Percentiles rank a stretch among this genome's conserved stretches.
Conservation (phyloP, 64 coral and sea anemone species). For the Catalaphyllia jardinei region DNA sequence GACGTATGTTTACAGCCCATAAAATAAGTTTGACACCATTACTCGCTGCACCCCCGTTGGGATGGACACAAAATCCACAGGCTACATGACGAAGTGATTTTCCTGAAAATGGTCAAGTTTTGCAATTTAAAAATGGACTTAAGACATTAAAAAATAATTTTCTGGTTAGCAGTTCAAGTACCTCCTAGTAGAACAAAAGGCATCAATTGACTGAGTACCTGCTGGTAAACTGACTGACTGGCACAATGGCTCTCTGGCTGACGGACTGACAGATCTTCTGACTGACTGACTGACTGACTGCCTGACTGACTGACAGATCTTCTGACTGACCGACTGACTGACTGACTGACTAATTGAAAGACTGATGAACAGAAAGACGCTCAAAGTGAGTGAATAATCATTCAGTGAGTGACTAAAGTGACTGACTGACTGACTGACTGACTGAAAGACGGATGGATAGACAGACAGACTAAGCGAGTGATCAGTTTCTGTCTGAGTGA, state of each 20-base stretch:
- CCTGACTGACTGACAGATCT: neutral
- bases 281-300: no score
- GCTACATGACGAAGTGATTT: conserved; percentile 43
- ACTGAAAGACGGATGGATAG: no score
- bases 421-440: no score
- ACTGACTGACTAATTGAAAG: neutral
- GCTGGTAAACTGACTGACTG: neutral
- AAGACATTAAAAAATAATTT: no score
- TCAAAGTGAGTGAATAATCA: no score
- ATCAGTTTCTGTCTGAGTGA: no score
- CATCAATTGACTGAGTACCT: no score
- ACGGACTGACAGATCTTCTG: neutral
- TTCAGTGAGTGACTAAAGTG: no score
- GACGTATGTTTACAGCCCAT: neutral
- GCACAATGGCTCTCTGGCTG: neutral
- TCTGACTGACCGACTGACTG: neutral
- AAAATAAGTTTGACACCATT: conserved; percentile 31
- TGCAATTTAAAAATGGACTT: no score
- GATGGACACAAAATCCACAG: conserved; percentile 35
- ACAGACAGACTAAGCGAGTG: neutral
- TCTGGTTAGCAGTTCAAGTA: no score
- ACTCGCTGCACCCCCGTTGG: neutral
- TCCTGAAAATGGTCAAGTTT: neutral
- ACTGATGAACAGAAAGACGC: neutral
- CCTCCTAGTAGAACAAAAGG: no score